Base-by-base conservation (phyloP, 1,140 invertebrate genomes). In the Drosophila willistoni region DNA sequence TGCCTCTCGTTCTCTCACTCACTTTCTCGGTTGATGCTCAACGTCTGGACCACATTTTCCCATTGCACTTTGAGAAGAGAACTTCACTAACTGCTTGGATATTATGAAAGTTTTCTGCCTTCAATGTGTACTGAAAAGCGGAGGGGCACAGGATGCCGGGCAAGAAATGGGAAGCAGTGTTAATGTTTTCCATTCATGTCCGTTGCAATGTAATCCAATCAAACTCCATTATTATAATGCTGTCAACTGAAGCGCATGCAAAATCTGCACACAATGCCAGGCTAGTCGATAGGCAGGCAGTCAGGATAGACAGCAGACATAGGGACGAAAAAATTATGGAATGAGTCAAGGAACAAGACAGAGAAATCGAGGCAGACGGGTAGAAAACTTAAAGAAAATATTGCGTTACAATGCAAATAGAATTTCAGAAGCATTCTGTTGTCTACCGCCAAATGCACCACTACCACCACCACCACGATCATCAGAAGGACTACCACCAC, bases 161-260 rank as follows among this genome's bases (percentile, higher is more conserved):
- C 75, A 71, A 66, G 59, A 71, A 66, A 71, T 67, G 81, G 71
- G 75, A 71, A 68, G 79, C 84, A 83, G 84, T 86, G 83, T 86
- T 86, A 86, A 86, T 81, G 79, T 80, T 86, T 86, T 87, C 83
- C 84, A 86, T 86, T 86, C 83, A 77, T 83, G 82, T 87, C 69
- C 83, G 79, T 63, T 86, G 83, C 82, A 82, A 87, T 86, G 84
- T 86, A 86, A 86, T 87, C 83, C 83, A 86, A 86, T 86, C 83
- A 86, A 86, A 86, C 83, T 86, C 77, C 84, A 86, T 86, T 83
- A 86, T 86, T 89, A 86, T 86, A 86, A 86, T 89, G 83, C 84
- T 72, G 61, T 87, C 83, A 86, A 79, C 83, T 86, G 79, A 89
- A 72, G 72, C 83, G 73, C 51, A 86, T 61, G 84, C 83, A 82